Evolutionary conservation across 2,113 vertebrate species (phyloP), one percentile per base, ranked within the genome.

Genomic region (Sander lucioperca): DNA sequence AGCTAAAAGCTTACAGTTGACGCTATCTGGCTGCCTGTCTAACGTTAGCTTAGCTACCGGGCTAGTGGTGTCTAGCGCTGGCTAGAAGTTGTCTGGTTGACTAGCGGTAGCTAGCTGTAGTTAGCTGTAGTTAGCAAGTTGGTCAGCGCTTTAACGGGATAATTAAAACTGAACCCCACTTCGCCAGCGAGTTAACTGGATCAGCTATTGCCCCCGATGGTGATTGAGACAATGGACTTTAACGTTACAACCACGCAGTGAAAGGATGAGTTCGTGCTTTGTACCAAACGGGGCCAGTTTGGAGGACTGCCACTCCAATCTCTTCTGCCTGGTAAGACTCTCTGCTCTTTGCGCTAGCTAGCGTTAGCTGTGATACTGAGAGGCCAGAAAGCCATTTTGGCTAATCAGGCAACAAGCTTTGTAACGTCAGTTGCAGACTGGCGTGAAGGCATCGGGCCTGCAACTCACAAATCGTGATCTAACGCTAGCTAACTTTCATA

Each of bases 281-380:
- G 98, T 99, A 96, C 96, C 97, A 92, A 99, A 99, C 97, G 98
- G 98, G 96, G 98, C 98, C 96, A 99, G 98, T 95, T 96, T 99
- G 96, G 98, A 99, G 96, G 98, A 99, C 95, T 99, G 98, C 97
- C 97, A 99, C 96, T 99, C 97, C 95, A 99, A 99, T 95, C 97
- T 99, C 90, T 99, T 99, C 96, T 99, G 97, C 95, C 96, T 99
- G 98, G 98, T 99, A 93, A 99, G 98, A 94, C 93, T 82, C 67
- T 84, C 30, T 83, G 71, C 69, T 86, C 91, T 93, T 88, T 94
- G 95, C 74, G 87, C 86, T 89, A 88, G 91, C 90, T 88, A 89
- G 83, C 75, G 57, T 82, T 91, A 94, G 91, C 91, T 77, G 9
- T 72, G 57, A 14, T 43, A 73, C 86, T 54, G 59, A 89, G 88